Conservation (phyloP, 2,888 invertebrate genomes). For the Diabrotica balteata region DNA sequence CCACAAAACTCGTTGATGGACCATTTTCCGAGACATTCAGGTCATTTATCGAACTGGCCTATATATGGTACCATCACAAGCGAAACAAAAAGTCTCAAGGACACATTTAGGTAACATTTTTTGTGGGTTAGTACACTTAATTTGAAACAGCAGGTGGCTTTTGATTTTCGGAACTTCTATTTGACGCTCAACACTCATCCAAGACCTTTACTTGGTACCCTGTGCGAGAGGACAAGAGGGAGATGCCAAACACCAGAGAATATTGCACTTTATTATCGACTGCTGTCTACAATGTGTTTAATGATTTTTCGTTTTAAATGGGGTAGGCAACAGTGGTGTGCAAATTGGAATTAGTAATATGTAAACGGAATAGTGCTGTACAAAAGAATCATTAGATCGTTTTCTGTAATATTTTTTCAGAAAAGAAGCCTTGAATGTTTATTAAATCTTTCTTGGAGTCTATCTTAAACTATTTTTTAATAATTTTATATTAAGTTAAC, state of each 20-base stretch:
- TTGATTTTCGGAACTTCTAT: slow-evolving; percentile 30
- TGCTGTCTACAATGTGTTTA: neutral
- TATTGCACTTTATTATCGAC: slow-evolving; percentile 6
- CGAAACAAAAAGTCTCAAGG: slow-evolving; percentile 44
- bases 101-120: slow-evolving; percentile 46
- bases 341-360: too few species aligned
- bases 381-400: too few species aligned
- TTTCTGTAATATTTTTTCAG: too few species aligned
- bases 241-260: neutral
- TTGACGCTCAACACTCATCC: slow-evolving; percentile 11
- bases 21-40: too few species aligned
- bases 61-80: slow-evolving; percentile 21
- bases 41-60: too few species aligned
- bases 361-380: too few species aligned
- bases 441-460: too few species aligned
- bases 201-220: neutral
- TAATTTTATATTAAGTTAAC: too few species aligned
- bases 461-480: too few species aligned
- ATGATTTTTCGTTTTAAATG: slow-evolving; percentile 2
- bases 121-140: slow-evolving; percentile 46
- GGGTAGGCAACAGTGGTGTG: neutral
- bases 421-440: too few species aligned
- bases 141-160: slow-evolving; percentile 47
- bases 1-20: too few species aligned
- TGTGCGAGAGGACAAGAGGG: neutral